phyloP scores from a whole-genome alignment of 2,888 invertebrate species.

The Psylliodes chrysocephalus region DNA sequence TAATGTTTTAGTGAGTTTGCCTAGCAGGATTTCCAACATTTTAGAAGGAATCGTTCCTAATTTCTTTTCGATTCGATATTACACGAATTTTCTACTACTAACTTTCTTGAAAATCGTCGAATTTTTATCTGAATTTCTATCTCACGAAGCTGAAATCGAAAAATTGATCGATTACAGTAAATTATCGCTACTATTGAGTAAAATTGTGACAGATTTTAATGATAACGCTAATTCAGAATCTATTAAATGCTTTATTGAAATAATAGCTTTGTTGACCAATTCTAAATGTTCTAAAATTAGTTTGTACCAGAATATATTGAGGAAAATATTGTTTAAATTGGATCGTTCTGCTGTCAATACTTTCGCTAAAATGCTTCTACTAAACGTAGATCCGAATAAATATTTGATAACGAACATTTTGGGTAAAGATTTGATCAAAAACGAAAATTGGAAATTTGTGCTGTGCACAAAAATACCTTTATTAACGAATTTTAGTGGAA shows the following conservation, averaged over 20 bases:
- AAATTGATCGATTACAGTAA: slow-evolving; percentile 54
- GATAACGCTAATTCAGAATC: slow-evolving; percentile 64
- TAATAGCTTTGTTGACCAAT: slow-evolving; percentile 68
- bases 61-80: slow-evolving; percentile 70
- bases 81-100: slow-evolving; percentile 69
- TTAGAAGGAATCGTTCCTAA: slow-evolving; percentile 68
- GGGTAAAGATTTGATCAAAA: slow-evolving; percentile 65
- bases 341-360: slow-evolving; percentile 71
- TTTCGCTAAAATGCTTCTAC: slow-evolving; percentile 69
- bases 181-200: slow-evolving; percentile 67
- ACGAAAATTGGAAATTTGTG: slow-evolving; percentile 74
- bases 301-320: slow-evolving; percentile 64
- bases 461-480: slow-evolving; percentile 72
- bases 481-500: slow-evolving; percentile 66
- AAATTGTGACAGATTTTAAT: slow-evolving; percentile 70
- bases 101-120: slow-evolving; percentile 72
- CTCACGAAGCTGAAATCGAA: slow-evolving; percentile 56
- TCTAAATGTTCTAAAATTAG: slow-evolving; percentile 59
- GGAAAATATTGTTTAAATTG: slow-evolving; percentile 67
- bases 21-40: slow-evolving; percentile 77
- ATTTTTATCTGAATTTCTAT: slow-evolving; percentile 66
- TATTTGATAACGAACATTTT: slow-evolving; percentile 66
- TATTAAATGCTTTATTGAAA: slow-evolving; percentile 67
- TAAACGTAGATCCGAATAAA: slow-evolving; percentile 65
- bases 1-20: slow-evolving; percentile 74